Base-by-base conservation (phyloP, 2,797 vertebrate species). In the Sebastiscus tertius region DNA sequence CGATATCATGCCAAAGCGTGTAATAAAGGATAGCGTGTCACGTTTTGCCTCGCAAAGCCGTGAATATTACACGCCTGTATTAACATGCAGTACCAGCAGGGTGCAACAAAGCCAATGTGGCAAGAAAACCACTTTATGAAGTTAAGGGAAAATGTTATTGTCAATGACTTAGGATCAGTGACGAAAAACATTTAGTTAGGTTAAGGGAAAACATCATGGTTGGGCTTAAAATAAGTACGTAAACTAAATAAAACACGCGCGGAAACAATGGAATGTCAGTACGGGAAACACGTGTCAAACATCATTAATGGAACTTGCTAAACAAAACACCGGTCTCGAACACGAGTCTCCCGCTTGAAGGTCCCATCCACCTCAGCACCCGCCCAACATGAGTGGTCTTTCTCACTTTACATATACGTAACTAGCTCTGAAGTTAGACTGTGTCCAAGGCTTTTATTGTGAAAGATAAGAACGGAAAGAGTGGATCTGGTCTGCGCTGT, bases 181-280 rank as follows among this genome's bases (percentile, higher is more conserved):
- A 52, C 3, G 18, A 52, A 52, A 52, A 52, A 8, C 18, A 52
- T 4, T 52, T 52, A 20, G 42, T 49, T 49, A 52, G 0, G 46
- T 52, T 52, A 52, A 52, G 46, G 18, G 46, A 52, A 52, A 52
- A 52, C 18, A n/a, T 52, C 42, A 49, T 20, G 42, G 42, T 4
- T 49, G 16, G 18, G 46, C 46, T 52, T n/a, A 20, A 52, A 49
- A 20, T 52, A 52, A 52, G 0, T 52, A 52, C 8, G 0, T 52
- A 4, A 9, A n/a, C 18, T n/a, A n/a, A 52, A 8, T 52, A 0
- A 4, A 52, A 49, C 0, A 20, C 0, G 46, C 0, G 8, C 4
- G 8, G 46, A 52, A 52, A 52, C 18, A 52, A 52, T 8, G 1
- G 0, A 0, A 52, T 18, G 8, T 52, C 46, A 52, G 46, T 52